Percentiles rank a stretch among this genome's conserved stretches.
Conservation (phyloP, 2,888 invertebrate species). For the Drosophila parthenogenetica region DNA sequence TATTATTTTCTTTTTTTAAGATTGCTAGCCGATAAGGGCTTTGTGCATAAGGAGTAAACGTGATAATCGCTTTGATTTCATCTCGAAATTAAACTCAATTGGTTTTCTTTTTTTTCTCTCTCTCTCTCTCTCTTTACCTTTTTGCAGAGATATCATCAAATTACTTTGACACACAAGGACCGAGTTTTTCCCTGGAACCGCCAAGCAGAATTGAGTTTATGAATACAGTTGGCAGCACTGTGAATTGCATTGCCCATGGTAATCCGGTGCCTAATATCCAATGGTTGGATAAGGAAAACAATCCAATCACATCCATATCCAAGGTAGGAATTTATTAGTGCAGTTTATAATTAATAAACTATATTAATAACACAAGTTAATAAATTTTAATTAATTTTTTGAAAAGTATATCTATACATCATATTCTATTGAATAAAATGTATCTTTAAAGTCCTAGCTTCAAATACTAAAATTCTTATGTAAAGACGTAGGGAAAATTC, state of each 20-base stretch:
- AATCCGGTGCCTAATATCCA: conserved; percentile 86
- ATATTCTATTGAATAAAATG: no score
- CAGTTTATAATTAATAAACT: neutral
- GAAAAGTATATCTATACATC: no score
- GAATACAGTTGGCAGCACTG: conserved; percentile 86
- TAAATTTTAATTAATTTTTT: no score
- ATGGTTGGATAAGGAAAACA: conserved; percentile 86
- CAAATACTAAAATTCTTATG: no score
- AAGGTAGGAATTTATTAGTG: conserved; percentile 71
- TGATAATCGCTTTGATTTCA: conserved; percentile 31
- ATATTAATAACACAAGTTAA: no score
- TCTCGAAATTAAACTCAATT: conserved; percentile 23
- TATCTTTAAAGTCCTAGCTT: no score
- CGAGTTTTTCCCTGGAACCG: conserved; percentile 86
- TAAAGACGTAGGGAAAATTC: no score
- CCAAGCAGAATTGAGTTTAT: conserved; percentile 86
- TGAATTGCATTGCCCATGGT: conserved; percentile 86
- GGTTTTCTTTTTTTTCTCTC: neutral
- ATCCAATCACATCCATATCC: conserved; percentile 86
- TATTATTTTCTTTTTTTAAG: conserved; percentile 6
- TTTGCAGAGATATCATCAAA: conserved; percentile 82
- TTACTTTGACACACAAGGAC: conserved; percentile 87
- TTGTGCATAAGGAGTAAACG: conserved; percentile 27
- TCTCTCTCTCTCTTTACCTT: neutral
- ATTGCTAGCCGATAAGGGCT: conserved; percentile 21